phyloP scores from a whole-genome alignment of 2,113 vertebrate genomes.

The Takifugu flavidus region DNA sequence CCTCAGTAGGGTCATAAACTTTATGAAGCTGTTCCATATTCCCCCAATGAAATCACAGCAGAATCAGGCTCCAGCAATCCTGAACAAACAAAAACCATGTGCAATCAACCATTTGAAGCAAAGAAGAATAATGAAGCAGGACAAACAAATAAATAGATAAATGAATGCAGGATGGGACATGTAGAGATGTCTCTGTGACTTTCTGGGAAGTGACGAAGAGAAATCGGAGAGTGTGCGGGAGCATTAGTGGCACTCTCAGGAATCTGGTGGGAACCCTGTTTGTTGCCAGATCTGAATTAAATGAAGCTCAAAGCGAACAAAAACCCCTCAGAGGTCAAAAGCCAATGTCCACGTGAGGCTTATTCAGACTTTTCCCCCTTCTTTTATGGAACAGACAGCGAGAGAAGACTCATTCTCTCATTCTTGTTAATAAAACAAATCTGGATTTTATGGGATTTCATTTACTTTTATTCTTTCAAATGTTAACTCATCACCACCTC shows the following conservation, averaged over 20 bases:
- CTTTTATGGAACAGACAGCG: conserved; percentile 4
- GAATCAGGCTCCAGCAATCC: neutral
- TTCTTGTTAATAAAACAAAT: neutral
- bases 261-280: conserved; percentile 65
- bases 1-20: conserved; percentile 32
- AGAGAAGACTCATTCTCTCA: neutral
- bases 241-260: conserved; percentile 21
- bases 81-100: no score
- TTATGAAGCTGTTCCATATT: conserved; percentile 40
- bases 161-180: conserved; percentile 1
- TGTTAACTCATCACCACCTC: no score
- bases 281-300: conserved; percentile 60
- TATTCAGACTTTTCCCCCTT: conserved; percentile 14
- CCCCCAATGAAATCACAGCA: conserved; percentile 28
- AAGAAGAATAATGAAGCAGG: neutral
- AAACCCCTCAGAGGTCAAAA: conserved; percentile 24
- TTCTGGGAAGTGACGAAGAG: conserved; percentile 14
- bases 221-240: conserved; percentile 8
- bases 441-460: neutral
- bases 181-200: neutral
- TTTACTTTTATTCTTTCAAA: neutral
- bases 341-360: conserved; percentile 7
- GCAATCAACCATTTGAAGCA: no score
- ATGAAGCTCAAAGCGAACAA: conserved; percentile 56
- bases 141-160: neutral